phyloP scores from a whole-genome alignment of 2,888 invertebrate genomes.

The Apotomis turbidana region DNA sequence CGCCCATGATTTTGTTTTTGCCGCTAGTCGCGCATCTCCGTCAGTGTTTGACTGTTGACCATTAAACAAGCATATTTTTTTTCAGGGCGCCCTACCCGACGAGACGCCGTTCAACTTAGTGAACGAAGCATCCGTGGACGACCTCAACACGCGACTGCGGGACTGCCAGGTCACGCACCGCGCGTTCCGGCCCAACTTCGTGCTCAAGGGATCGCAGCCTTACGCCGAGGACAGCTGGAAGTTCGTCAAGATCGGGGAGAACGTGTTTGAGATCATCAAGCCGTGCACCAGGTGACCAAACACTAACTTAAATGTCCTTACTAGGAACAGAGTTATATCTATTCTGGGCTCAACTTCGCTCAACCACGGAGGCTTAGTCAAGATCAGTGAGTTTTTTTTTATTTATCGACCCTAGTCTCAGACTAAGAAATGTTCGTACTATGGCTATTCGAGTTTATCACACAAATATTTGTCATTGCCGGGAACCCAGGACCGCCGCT shows the following conservation, averaged over 20 bases:
- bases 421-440: too few relatives aligned
- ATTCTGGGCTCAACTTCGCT: too few relatives aligned
- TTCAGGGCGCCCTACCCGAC: slow-evolving; percentile 87
- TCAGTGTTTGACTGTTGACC: too few relatives aligned
- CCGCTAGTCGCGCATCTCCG: too few relatives aligned
- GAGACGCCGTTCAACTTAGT: slow-evolving; percentile 87
- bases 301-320: background rate
- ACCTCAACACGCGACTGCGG: slow-evolving; percentile 85
- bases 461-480: too few relatives aligned
- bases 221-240: slow-evolving; percentile 89
- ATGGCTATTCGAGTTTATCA: too few relatives aligned
- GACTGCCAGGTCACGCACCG: slow-evolving; percentile 72
- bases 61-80: slow-evolving; percentile 12
- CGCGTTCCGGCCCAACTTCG: slow-evolving; percentile 88
- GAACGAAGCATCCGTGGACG: slow-evolving; percentile 86
- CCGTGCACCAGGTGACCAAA: slow-evolving; percentile 84
- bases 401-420: too few relatives aligned
- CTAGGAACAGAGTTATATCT: too few relatives aligned
- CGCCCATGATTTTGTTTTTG: too few relatives aligned
- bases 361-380: too few relatives aligned
- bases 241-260: slow-evolving; percentile 87
- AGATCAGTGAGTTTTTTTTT: too few relatives aligned
- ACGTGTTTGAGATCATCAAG: slow-evolving; percentile 85
- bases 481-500: too few relatives aligned
- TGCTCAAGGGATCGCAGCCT: slow-evolving; percentile 83